A percentile compares a stretch with the other conserved stretches of the same genome.
Conservation (phyloP, 2,797 vertebrate genomes). For the Urocyon cinereoargenteus region DNA sequence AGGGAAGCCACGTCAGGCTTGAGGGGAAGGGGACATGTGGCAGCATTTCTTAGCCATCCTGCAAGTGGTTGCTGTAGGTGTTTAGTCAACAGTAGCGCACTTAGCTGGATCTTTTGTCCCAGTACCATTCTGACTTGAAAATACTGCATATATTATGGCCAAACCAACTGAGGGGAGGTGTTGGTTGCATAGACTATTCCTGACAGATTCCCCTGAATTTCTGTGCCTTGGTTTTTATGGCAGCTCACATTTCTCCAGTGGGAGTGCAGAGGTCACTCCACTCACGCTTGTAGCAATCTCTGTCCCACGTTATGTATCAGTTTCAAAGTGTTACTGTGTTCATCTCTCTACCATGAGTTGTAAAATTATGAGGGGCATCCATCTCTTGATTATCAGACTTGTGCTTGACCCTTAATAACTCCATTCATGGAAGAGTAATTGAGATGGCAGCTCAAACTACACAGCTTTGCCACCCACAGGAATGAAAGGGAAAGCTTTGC, state of each 20-base stretch:
- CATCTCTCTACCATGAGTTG: constrained; percentile 1
- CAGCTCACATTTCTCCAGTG: neutral
- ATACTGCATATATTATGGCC: neutral
- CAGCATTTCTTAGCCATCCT: neutral
- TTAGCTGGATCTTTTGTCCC: neutral
- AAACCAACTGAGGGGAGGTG: neutral
- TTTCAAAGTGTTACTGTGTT: neutral
- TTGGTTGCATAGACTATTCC: neutral
- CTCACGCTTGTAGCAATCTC: neutral
- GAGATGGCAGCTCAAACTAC: neutral
- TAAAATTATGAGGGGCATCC: neutral
- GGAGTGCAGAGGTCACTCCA: neutral
- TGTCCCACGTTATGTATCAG: neutral
- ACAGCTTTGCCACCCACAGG: neutral
- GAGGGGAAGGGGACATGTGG: neutral
- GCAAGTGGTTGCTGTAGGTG: neutral
- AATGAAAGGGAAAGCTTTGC: neutral
- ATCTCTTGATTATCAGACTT: neutral
- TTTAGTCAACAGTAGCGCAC: neutral
- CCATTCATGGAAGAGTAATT: neutral
- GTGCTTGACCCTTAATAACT: constrained; percentile 13
- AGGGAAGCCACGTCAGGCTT: neutral
- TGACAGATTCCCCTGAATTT: neutral
- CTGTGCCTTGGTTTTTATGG: neutral
- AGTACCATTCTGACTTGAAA: neutral